Conservation (phyloP, 2,113 vertebrate genomes). For the Mirounga angustirostris region DNA sequence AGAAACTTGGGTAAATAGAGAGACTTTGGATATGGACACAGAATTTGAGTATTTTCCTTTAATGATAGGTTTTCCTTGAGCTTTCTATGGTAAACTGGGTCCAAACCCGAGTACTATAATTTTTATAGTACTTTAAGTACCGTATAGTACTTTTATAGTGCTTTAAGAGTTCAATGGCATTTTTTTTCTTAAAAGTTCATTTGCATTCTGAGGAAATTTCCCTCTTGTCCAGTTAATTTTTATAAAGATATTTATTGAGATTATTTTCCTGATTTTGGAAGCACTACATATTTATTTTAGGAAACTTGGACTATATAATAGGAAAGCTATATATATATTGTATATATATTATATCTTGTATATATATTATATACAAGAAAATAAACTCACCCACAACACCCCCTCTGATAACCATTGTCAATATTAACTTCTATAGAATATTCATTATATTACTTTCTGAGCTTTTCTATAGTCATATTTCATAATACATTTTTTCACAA, state of each 20-base stretch:
- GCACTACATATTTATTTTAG: not conserved
- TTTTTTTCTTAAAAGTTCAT: slow-evolving; percentile 31
- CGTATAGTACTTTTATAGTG: not conserved
- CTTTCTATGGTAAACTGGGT: not conserved
- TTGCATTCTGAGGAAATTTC: not conserved
- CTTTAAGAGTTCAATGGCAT: not conserved
- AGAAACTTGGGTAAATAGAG: not conserved
- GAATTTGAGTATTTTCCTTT: slow-evolving; percentile 38
- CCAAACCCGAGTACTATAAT: not conserved
- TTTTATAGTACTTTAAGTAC: not conserved
- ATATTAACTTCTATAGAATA: not conserved
- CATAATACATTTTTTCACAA: slow-evolving; percentile 8
- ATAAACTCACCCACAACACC: slow-evolving; percentile 19
- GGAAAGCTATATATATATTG: not conserved
- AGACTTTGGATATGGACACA: not conserved
- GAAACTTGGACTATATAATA: not conserved
- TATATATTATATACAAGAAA: not conserved
- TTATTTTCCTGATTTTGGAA: slow-evolving; percentile 54
- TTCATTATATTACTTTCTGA: slow-evolving; percentile 5
- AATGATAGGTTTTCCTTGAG: slow-evolving; percentile 10
- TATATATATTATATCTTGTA: not conserved
- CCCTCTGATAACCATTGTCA: not conserved
- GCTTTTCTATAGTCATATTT: not conserved
- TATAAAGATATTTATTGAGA: not conserved
- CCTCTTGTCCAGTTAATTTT: not conserved